Conservation (phyloP, 35 echinoderm and acorn worm species). For the Amphiura filiformis region DNA sequence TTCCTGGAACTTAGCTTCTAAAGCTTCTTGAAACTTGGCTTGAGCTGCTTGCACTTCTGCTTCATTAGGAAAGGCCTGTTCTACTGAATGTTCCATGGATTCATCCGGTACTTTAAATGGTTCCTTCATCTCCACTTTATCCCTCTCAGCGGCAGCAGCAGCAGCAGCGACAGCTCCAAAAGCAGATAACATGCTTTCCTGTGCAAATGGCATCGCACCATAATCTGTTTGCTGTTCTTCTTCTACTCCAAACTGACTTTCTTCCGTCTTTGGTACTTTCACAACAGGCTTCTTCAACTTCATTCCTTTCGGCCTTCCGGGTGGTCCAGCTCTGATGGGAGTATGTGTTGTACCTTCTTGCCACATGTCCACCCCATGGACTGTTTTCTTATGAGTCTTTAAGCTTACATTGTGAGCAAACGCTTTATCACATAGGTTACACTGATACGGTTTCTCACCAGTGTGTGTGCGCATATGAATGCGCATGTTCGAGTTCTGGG, state of each 20-base stretch:
- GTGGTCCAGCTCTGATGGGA: neutral
- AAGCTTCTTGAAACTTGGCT: neutral
- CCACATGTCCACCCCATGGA: slow-evolving; percentile 55
- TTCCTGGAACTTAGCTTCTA: neutral
- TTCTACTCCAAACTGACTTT: too few relatives aligned
- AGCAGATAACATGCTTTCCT: neutral
- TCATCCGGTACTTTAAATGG: neutral
- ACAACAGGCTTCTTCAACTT: slow-evolving; percentile 2
- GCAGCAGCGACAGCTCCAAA: neutral
- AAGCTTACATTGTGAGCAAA: slow-evolving; percentile 92
- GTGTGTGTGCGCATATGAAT: slow-evolving; percentile 92
- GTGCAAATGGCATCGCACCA: neutral
- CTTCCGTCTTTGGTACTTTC: neutral
- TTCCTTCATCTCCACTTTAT: neutral
- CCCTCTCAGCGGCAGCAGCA: neutral
- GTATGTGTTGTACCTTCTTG: slow-evolving; percentile 6
- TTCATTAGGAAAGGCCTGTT: neutral
- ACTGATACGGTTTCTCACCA: slow-evolving; percentile 83
- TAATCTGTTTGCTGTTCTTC: neutral
- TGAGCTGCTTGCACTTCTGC: neutral
- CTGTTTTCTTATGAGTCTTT: slow-evolving; percentile 75
- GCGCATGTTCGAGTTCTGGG: slow-evolving; percentile 85
- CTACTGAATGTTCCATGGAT: neutral
- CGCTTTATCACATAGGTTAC: slow-evolving; percentile 61
- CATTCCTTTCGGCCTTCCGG: slow-evolving; percentile 26